These are phyloP conservation scores for Thymelicus acteon DNA, from an alignment of 2,888 invertebrate genomes.

Conservation along the genomic window DNA sequence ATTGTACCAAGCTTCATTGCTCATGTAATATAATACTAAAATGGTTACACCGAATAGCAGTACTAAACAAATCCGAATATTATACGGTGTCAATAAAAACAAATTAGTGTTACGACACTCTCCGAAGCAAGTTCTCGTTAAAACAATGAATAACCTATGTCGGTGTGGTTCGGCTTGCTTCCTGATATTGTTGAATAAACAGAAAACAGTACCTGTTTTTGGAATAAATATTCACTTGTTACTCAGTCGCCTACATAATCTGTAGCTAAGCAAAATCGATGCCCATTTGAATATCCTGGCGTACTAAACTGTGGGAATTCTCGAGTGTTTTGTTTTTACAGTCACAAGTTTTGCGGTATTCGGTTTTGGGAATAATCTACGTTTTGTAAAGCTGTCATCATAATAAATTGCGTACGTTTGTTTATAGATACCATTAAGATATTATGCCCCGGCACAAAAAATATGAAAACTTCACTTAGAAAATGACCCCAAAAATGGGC, in stretches of 20 bases:
- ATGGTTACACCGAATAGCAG: conserved; percentile 4
- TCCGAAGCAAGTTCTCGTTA: conserved; percentile 26
- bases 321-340: conserved; percentile 2
- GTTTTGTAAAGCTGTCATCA: no score
- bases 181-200: conserved; percentile 36
- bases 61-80: conserved; percentile 29
- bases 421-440: no score
- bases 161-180: conserved; percentile 19
- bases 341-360: no score
- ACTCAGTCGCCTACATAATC: conserved; percentile 25
- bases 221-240: conserved; percentile 38
- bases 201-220: conserved; percentile 32
- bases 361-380: no score
- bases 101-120: conserved; percentile 33
- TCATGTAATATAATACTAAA: conserved; percentile 1
- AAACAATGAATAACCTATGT: conserved; percentile 36
- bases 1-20: not conserved
- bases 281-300: conserved; percentile 16
- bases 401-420: no score
- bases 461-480: no score
- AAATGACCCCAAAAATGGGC: no score
- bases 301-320: not conserved
- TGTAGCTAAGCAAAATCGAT: conserved; percentile 7
- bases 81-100: conserved; percentile 35
- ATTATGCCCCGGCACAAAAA: no score